A percentile compares a stretch with the other conserved stretches of the same genome.
Evolutionary conservation across 2,113 vertebrate species (phyloP).

Genomic region (Callipepla californica): DNA sequence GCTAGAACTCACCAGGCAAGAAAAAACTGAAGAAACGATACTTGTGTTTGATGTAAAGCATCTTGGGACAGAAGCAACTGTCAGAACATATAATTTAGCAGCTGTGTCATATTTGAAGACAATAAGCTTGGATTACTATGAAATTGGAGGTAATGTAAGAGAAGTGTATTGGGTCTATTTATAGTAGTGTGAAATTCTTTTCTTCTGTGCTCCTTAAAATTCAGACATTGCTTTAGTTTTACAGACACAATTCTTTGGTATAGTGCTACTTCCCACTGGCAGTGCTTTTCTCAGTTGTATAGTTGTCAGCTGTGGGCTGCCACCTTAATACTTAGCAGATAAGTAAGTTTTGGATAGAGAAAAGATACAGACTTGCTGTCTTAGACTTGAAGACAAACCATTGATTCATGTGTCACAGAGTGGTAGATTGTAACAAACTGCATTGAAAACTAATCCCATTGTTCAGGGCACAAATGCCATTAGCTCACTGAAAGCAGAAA

Average conservation of each 20-base stretch:
- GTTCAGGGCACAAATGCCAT: neutral
- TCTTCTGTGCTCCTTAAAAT: neutral
- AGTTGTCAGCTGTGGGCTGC: neutral
- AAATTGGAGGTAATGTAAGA: constrained; percentile 80
- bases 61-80: constrained; percentile 88
- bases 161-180: neutral
- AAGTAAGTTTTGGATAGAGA: neutral
- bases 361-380: neutral
- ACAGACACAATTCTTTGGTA: fast-evolving
- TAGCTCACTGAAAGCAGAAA: neutral
- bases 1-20: constrained; percentile 89
- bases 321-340: neutral
- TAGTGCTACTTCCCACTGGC: neutral
- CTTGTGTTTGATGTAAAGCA: constrained; percentile 86
- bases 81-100: constrained; percentile 85
- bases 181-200: neutral
- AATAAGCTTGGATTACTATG: constrained; percentile 88
- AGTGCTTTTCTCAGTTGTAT: neutral
- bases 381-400: neutral
- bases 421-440: neutral
- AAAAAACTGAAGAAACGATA: constrained; percentile 83
- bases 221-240: neutral
- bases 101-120: constrained; percentile 87
- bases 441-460: neutral
- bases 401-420: neutral